phyloP scores from a whole-genome alignment of 2,797 vertebrate genomes.

The Bradypodion ventrale region DNA sequence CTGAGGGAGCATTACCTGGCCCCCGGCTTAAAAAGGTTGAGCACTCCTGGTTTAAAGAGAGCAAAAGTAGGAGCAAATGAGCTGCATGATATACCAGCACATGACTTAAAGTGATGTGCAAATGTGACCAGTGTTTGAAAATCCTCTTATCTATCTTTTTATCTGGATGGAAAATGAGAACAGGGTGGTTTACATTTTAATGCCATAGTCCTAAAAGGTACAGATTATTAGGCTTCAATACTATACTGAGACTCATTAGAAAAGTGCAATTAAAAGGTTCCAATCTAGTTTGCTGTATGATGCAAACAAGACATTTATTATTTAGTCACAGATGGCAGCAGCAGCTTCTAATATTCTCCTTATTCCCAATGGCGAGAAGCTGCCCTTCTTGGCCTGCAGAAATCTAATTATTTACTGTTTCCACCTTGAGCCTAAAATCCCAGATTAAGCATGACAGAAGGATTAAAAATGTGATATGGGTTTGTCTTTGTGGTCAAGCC shows the following conservation, averaged over 20 bases:
- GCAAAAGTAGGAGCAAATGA: neutral
- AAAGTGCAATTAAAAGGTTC: neutral
- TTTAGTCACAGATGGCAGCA: slow-evolving; percentile 12
- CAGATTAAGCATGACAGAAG: slow-evolving; percentile 15
- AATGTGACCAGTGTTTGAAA: neutral
- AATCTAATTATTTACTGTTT: slow-evolving; percentile 31
- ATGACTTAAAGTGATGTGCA: neutral
- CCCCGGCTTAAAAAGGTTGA: too few relatives aligned
- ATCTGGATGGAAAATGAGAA: neutral
- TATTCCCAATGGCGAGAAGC: neutral
- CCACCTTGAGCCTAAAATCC: slow-evolving; percentile 30
- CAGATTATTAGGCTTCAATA: neutral
- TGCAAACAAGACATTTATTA: slow-evolving; percentile 45
- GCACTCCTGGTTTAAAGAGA: too few relatives aligned
- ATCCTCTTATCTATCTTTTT: neutral
- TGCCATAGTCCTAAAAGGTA: neutral
- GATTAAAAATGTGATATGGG: slow-evolving; percentile 51
- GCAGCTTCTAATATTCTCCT: neutral
- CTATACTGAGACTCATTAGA: neutral
- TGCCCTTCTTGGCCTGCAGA: neutral
- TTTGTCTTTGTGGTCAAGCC: slow-evolving; percentile 8
- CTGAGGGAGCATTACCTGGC: too few relatives aligned
- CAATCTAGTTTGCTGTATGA: neutral
- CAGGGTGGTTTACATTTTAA: neutral
- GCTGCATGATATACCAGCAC: neutral